A percentile compares a stretch with the other conserved stretches of the same genome.
Conservation (phyloP, 2,888 invertebrate genomes). For the Timema cristinae region DNA sequence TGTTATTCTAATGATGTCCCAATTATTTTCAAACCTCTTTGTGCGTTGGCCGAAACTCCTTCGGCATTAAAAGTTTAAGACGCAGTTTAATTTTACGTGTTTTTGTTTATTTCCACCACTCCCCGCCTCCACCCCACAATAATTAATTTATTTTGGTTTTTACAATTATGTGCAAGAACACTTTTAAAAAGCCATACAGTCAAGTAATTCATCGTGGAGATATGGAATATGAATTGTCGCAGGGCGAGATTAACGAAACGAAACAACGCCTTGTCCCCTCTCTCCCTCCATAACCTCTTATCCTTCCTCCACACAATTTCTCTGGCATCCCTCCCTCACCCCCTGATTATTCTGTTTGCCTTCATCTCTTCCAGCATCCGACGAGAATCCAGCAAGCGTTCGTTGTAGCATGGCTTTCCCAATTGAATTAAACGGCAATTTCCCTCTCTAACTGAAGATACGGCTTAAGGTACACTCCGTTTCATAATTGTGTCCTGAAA, state of each 20-base stretch:
- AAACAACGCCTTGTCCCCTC: conserved; percentile 16
- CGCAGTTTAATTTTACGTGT: no score
- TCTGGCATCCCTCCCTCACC: neutral
- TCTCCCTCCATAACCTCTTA: neutral
- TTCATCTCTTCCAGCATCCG: conserved; percentile 7
- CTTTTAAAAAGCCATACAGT: no score
- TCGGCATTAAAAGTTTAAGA: no score
- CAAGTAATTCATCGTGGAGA: neutral
- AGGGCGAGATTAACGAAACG: conserved; percentile 16
- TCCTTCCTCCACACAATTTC: neutral
- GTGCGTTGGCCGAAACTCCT: no score
- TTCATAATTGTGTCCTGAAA: no score
- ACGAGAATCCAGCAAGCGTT: conserved; percentile 7
- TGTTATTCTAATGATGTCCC: no score
- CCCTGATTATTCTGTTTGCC: conserved; percentile 15
- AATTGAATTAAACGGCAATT: conserved; percentile 31
- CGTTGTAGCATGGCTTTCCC: neutral
- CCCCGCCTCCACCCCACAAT: no score
- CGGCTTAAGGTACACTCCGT: neutral
- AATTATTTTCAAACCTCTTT: no score
- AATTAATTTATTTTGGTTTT: no score
- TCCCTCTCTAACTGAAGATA: conserved; percentile 21
- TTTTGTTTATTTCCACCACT: no score
- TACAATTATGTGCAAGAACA: no score
- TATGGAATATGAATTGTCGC: conserved; percentile 18